These are phyloP conservation scores for Hemiscyllium ocellatum DNA, from an alignment of 2,113 vertebrate species.

Conservation along the genomic window DNA sequence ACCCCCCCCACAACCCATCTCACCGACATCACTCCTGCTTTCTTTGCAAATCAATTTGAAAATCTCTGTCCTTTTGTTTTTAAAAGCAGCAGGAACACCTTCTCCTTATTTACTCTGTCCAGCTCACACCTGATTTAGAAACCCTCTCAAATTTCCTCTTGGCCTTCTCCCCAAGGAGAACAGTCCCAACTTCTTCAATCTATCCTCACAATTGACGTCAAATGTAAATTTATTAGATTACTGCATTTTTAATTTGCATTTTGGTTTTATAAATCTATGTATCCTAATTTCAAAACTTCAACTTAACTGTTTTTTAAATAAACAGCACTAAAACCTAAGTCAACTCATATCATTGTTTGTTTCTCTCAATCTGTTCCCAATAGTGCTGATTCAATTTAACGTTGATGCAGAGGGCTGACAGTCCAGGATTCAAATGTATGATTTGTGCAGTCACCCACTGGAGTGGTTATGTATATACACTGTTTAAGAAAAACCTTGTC, in stretches of 20 bases:
- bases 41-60: no score
- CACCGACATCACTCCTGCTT: no score
- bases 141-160: no score
- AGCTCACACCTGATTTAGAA: no score
- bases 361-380: not conserved
- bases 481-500: not conserved
- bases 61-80: no score
- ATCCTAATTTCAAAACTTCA: not conserved
- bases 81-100: no score
- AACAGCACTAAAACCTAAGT: not conserved
- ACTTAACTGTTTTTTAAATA: not conserved
- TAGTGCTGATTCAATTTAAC: not conserved
- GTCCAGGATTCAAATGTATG: not conserved
- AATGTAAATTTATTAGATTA: not conserved
- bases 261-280: not conserved
- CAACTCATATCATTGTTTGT: not conserved
- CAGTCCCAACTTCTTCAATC: no score
- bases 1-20: no score
- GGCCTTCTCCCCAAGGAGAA: no score
- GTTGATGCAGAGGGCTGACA: not conserved
- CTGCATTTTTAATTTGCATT: not conserved
- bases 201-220: no score
- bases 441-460: not conserved
- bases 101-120: no score
- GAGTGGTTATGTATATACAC: not conserved